Base-by-base conservation (phyloP, 2,888 invertebrate genomes). In the Coelopa pilipes region DNA sequence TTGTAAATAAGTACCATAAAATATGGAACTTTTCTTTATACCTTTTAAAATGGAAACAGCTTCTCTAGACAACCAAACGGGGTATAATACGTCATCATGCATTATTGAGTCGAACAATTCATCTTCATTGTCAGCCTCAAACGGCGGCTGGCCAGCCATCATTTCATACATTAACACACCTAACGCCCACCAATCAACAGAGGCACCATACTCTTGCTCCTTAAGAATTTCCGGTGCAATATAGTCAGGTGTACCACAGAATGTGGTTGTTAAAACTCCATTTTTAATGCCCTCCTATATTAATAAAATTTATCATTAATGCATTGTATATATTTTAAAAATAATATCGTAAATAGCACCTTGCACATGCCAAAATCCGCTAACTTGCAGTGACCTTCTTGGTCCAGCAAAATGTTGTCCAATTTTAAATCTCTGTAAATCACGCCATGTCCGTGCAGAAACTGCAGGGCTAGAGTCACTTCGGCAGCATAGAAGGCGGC, bases 311-410 rank as follows among this genome's bases (percentile, higher is more conserved):
- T 11, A 24, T 47, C 45, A n/a, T 17, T 10, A 13, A 65, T 46
- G 17, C 13, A 60, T 24, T 60, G 1, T 11, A 11, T 49, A 49
- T 49, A 53, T n/a, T 1, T 53, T 4, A 53, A 5, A 15, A 70
- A 68, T 55, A n/a, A 12, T 47, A 62, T 53, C 13, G n/a, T 24
- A 1, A 70, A 34, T 34, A 94, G 94, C 88, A 98, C 98, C 89
- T 99, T 99, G 90, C 99, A 99, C 98, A 98, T 98, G 84, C 99
- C 99, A 88, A 97, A 97, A 89, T 97, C 96, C 1, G 96, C 96
- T 73, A 97, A 90, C 89, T 96, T 96, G 89, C 96, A 96, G 87
- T 96, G 96, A 0, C 98, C 98, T 83, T 98, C 98, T 81, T 93
- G 93, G 89, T 99, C 99, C 81, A 99, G 89, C 82, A 99, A 89